Evolutionary conservation across 92 coral and sea anemone species (phyloP), one percentile per base, ranked within the genome.

Genomic region (Blastomussa wellsi): DNA sequence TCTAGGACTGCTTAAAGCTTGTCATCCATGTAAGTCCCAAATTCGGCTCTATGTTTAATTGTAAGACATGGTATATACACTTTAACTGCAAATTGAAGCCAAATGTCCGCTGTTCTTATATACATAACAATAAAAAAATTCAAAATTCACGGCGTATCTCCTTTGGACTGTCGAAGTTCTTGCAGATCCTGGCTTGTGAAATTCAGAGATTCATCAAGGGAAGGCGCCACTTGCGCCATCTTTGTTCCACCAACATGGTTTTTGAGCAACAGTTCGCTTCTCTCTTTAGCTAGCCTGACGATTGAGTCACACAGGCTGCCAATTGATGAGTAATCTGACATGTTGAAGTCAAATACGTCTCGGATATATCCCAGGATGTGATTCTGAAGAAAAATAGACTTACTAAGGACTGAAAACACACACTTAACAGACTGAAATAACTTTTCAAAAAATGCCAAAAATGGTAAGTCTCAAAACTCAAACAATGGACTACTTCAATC

Each of bases 351-450:
- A 32, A 96, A 96, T 13, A 96, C 36, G 82, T 96, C 99, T 66
- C 89, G 88, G 87, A 96, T 91, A 90, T 81, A 96, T 42, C 98
- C 98, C 79, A 96, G 94, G 59, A 90, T 82, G 76, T 94, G 93
- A 20, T 77, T 95, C 99, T 94, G 84, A 79, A 76, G 47, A 36
- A 74, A 42, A 20, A 33, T 32, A 60, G 4, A 39, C 32, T 16
- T 24, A 14, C 11, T 69, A 16, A 69, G 47, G 44, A 39, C 26
- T 35, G 5, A 41, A 51, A 19, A 44, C 49, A 44, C n/a, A n/a
- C n/a, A n/a, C n/a, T n/a, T n/a, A n/a, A n/a, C n/a, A n/a, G n/a
- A n/a, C n/a, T 22, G 64, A 20, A 20, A 57, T 4, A 17, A 22
- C 28, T 57, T 22, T 16, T 0, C 20, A 57, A 57, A 17, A 1